Evolutionary conservation across 37 sponge, comb jelly and placozoan genomes (phyloP).

Genomic region (Theonella swinhoei): DNA sequence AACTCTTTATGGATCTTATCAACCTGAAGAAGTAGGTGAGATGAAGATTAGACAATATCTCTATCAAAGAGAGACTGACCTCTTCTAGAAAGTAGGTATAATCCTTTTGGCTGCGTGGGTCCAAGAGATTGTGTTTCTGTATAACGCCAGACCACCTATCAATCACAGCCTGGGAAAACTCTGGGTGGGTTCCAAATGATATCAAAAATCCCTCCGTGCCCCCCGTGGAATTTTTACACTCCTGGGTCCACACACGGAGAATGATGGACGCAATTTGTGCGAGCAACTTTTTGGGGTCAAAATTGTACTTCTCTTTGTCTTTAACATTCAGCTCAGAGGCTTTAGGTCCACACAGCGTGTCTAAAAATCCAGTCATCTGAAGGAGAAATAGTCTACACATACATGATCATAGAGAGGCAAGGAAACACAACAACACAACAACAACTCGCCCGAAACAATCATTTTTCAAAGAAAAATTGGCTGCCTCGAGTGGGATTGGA

Average conservation of each 20-base stretch:
- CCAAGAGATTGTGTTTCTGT: conserved; percentile 12
- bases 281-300: conserved; percentile 66
- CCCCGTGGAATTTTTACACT: not conserved
- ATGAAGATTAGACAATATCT: not conserved
- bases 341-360: conserved; percentile 78
- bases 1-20: not conserved
- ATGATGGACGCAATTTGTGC: conserved; percentile 46
- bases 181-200: conserved; percentile 70
- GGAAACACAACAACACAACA: too few species aligned
- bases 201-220: conserved; percentile 32
- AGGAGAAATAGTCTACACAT: not conserved
- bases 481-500: too few species aligned
- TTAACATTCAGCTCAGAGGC: conserved; percentile 74
- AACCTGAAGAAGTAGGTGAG: not conserved
- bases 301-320: conserved; percentile 68
- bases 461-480: too few species aligned
- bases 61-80: not conserved
- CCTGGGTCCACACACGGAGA: conserved; percentile 47
- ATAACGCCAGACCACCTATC: conserved; percentile 46
- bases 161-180: conserved; percentile 52
- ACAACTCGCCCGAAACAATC: too few species aligned
- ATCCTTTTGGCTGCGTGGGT: not conserved
- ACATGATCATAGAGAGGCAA: too few species aligned
- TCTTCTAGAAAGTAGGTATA: conserved; percentile 22
- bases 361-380: conserved; percentile 82